These are phyloP conservation scores for Mycetomoellerius zeteki DNA, from an alignment of 1,140 invertebrate genomes.

Conservation along the genomic window DNA sequence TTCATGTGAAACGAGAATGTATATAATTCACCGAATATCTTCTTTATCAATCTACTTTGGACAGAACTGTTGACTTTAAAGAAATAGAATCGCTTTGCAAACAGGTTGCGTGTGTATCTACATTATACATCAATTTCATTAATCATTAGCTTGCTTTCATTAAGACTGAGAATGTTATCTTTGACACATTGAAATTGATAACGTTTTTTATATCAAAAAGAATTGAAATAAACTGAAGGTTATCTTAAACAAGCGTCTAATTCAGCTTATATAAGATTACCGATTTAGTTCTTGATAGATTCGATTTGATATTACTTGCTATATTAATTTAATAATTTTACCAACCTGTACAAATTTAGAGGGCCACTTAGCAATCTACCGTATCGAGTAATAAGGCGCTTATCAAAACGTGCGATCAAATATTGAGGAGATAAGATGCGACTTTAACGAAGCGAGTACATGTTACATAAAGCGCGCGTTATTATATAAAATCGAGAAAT, in stretches of 20 bases:
- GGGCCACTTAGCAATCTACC: not conserved
- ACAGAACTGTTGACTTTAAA: slow-evolving; percentile 52
- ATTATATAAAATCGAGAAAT: slow-evolving; percentile 56
- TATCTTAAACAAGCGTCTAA: not conserved
- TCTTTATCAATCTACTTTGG: slow-evolving; percentile 29
- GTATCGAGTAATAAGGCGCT: not conserved
- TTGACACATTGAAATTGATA: not conserved
- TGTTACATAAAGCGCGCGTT: slow-evolving; percentile 45
- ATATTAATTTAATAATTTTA: not conserved
- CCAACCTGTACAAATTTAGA: not conserved
- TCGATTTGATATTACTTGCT: not conserved
- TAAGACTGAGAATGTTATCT: not conserved
- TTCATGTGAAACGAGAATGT: slow-evolving; percentile 43
- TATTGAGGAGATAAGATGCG: not conserved
- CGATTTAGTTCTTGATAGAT: not conserved
- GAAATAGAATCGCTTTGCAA: slow-evolving; percentile 23
- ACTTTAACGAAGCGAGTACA: not conserved
- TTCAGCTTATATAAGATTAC: not conserved
- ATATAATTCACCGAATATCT: slow-evolving; percentile 32
- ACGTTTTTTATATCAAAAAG: not conserved
- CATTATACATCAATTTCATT: slow-evolving; percentile 13
- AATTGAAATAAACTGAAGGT: not conserved
- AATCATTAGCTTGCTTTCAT: not conserved
- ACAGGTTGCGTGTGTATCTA: slow-evolving; percentile 1
- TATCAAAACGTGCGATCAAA: slow-evolving; percentile 6